A percentile compares a stretch with the other conserved stretches of the same genome.
Evolutionary conservation across 2,888 invertebrate species (phyloP).

Genomic region (Eupeodes luniger): DNA sequence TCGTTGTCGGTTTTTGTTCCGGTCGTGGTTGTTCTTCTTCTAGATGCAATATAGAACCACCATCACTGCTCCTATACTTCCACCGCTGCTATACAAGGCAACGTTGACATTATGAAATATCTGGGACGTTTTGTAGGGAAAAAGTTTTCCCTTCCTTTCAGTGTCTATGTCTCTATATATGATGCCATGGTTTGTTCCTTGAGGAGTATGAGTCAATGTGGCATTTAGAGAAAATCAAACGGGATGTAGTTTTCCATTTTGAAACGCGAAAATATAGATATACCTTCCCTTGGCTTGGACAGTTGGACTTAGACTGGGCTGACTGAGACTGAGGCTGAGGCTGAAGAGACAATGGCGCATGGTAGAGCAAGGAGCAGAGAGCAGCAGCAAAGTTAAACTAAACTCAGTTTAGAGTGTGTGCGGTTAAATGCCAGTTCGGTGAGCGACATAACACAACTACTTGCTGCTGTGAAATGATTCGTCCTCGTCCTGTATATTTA

Average conservation of each 20-base stretch:
- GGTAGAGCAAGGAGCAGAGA: not conserved
- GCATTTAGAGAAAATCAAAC: slow-evolving; percentile 16
- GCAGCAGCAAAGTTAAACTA: slow-evolving; percentile 9
- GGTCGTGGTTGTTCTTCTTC: slow-evolving; percentile 71
- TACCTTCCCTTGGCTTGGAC: slow-evolving; percentile 58
- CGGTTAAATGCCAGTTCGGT: slow-evolving; percentile 63
- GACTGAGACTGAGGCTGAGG: not conserved
- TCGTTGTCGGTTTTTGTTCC: slow-evolving; percentile 76
- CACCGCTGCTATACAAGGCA: not conserved
- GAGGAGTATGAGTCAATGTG: slow-evolving; percentile 28
- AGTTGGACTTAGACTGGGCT: slow-evolving; percentile 32
- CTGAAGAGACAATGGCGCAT: slow-evolving; percentile 20
- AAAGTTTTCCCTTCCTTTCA: slow-evolving; percentile 62
- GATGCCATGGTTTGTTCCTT: slow-evolving; percentile 39
- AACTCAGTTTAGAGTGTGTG: slow-evolving; percentile 18
- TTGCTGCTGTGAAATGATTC: slow-evolving; percentile 63
- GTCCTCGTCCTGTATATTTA: slow-evolving; percentile 32
- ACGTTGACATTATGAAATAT: slow-evolving; percentile 76
- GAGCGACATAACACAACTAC: slow-evolving; percentile 62
- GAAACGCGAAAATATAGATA: slow-evolving; percentile 57
- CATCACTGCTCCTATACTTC: slow-evolving; percentile 27
- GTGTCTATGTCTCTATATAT: not conserved
- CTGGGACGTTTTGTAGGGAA: slow-evolving; percentile 68
- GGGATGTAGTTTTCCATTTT: slow-evolving; percentile 46
- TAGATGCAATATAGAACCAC: slow-evolving; percentile 39